Evolutionary conservation across 2,888 invertebrate genomes (phyloP).

Genomic region (Scaeva pyrastri): DNA sequence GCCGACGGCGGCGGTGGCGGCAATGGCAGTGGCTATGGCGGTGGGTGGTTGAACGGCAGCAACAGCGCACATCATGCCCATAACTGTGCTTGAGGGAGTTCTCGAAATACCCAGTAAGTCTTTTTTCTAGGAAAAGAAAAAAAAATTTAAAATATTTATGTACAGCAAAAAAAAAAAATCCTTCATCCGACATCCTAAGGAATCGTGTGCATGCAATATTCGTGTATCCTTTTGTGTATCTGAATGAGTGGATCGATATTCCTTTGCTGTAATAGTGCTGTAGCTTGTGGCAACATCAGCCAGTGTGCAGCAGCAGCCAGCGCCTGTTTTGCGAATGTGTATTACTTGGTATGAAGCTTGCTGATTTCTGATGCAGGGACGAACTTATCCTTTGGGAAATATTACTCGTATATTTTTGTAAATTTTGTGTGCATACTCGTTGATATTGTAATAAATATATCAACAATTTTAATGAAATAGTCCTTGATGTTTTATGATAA

Average conservation of each 20-base stretch:
- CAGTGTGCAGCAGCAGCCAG: slow-evolving; percentile 21
- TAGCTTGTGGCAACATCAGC: slow-evolving; percentile 20
- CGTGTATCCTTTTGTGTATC: slow-evolving; percentile 69
- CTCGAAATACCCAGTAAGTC: slow-evolving; percentile 53
- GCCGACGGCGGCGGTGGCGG: too few species aligned
- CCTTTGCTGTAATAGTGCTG: slow-evolving; percentile 46
- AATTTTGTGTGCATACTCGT: slow-evolving; percentile 2
- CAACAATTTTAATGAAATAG: slow-evolving; percentile 27
- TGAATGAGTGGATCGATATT: slow-evolving; percentile 69
- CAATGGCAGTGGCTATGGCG: neutral
- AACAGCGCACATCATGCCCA: slow-evolving; percentile 22
- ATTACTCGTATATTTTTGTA: slow-evolving; percentile 2
- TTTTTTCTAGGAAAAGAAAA: slow-evolving; percentile 17
- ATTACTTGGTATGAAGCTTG: slow-evolving; percentile 22
- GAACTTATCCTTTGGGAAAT: neutral
- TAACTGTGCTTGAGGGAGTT: slow-evolving; percentile 21
- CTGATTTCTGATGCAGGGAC: neutral
- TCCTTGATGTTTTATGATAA: slow-evolving; percentile 19
- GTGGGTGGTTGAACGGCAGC: neutral
- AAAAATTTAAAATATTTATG: slow-evolving; percentile 17
- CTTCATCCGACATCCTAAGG: slow-evolving; percentile 69
- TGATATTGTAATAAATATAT: slow-evolving; percentile 9
- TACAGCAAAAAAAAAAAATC: slow-evolving; percentile 35
- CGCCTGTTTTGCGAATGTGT: slow-evolving; percentile 57
- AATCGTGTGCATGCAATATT: slow-evolving; percentile 69